Evolutionary conservation across 2,888 invertebrate species (phyloP).

Genomic region (Octonoba sinensis): DNA sequence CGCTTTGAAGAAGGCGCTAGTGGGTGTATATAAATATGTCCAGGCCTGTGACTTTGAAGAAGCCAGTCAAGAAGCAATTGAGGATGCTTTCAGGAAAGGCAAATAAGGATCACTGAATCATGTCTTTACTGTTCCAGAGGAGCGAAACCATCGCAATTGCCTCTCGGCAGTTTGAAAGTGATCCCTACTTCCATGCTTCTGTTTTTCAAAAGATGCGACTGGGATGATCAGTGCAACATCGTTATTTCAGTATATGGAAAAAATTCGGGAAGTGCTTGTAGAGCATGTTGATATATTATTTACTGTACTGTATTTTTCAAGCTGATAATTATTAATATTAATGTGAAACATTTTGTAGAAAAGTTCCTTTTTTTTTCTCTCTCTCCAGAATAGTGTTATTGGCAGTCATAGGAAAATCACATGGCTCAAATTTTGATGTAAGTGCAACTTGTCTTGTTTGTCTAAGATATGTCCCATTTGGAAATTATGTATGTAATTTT

Average conservation of each 20-base stretch:
- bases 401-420: constrained; percentile 63
- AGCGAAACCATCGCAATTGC: constrained; percentile 31
- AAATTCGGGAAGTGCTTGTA: constrained; percentile 63
- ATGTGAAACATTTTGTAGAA: constrained; percentile 62
- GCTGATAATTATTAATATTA: constrained; percentile 58
- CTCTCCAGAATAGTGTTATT: constrained; percentile 44
- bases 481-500: constrained; percentile 13
- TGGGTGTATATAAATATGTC: constrained; percentile 96
- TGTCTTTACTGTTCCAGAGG: constrained; percentile 54
- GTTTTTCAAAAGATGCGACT: constrained; percentile 60
- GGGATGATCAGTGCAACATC: constrained; percentile 64
- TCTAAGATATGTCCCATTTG: neutral
- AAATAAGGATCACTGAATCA: constrained; percentile 49
- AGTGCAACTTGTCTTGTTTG: too few relatives aligned
- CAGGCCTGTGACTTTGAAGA: constrained; percentile 75
- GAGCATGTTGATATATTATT: constrained; percentile 62
- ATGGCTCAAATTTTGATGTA: constrained; percentile 26
- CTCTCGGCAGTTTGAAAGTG: constrained; percentile 57
- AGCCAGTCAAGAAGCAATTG: constrained; percentile 67
- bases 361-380: constrained; percentile 56
- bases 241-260: constrained; percentile 40
- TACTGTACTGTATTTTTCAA: constrained; percentile 62
- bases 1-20: constrained; percentile 95
- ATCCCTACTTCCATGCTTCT: constrained; percentile 64
- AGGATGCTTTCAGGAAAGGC: constrained; percentile 67